Conservation (phyloP, 2,113 vertebrate genomes). For the Tauraco erythrolophus region DNA sequence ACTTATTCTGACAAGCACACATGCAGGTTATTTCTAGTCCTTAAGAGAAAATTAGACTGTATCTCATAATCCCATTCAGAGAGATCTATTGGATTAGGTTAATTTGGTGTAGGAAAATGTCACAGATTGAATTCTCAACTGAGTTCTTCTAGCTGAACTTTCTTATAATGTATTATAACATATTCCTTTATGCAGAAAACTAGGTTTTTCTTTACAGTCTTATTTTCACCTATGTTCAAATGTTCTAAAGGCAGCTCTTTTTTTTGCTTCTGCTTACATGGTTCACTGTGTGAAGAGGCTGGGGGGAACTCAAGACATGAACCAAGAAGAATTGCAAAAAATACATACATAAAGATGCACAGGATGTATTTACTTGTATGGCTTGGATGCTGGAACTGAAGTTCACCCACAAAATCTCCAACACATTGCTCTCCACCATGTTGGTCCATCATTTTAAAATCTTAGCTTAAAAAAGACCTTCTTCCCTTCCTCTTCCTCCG, state of each 20-base stretch:
- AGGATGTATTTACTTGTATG: background rate
- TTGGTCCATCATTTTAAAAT: background rate
- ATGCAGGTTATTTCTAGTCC: background rate
- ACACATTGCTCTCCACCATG: background rate
- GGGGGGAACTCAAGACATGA: background rate
- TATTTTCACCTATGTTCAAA: background rate
- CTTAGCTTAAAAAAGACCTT: background rate
- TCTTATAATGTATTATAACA: background rate
- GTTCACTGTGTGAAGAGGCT: background rate
- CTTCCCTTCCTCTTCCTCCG: background rate
- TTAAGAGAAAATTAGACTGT: background rate
- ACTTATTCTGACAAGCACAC: background rate
- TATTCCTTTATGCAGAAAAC: background rate
- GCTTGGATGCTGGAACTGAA: background rate
- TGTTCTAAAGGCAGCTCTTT: background rate
- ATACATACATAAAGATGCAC: background rate
- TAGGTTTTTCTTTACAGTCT: background rate
- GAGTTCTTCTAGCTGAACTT: background rate
- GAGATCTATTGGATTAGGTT: background rate
- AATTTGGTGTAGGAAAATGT: background rate
- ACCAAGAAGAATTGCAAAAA: background rate
- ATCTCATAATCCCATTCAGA: background rate
- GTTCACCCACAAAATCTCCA: background rate
- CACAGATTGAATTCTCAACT: background rate
- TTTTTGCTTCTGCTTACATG: background rate